Conservation (phyloP, 2,888 invertebrate genomes). For the Pristionchus arcanus region DNA sequence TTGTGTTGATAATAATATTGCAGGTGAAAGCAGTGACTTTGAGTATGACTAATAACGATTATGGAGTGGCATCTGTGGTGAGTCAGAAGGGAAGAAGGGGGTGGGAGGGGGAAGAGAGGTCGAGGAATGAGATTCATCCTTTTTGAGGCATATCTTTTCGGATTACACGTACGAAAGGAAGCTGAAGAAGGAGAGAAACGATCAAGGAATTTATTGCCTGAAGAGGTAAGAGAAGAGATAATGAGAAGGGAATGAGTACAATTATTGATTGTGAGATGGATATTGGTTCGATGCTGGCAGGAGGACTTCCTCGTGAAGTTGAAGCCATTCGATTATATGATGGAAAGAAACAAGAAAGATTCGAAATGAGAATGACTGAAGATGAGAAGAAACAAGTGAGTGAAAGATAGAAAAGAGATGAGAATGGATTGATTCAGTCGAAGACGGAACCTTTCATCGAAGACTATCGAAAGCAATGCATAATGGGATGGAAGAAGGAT, state of each 20-base stretch:
- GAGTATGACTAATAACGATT: conserved; percentile 36
- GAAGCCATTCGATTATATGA: not conserved
- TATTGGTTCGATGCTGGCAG: not conserved
- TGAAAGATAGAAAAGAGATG: not conserved
- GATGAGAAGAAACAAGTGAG: conserved; percentile 25
- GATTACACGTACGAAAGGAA: conserved; percentile 20
- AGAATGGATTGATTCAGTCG: not conserved
- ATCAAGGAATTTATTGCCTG: conserved; percentile 3
- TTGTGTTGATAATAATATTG: not conserved
- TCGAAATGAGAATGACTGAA: conserved; percentile 9
- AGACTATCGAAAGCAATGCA: not conserved
- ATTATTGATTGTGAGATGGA: not conserved
- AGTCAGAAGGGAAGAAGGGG: too few relatives aligned
- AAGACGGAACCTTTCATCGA: not conserved
- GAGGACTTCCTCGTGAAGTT: not conserved
- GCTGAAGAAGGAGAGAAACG: not conserved
- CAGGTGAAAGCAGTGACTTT: conserved; percentile 11
- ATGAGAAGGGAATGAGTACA: not conserved
- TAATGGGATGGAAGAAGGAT: not conserved
- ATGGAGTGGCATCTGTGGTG: conserved; percentile 33
- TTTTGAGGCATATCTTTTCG: not conserved
- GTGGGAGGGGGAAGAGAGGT: not conserved
- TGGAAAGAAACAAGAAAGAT: conserved; percentile 32
- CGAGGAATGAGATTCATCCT: not conserved
- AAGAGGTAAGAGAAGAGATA: not conserved